Conservation (phyloP, 2,888 invertebrate species). For the Cataglyphis albicans region DNA sequence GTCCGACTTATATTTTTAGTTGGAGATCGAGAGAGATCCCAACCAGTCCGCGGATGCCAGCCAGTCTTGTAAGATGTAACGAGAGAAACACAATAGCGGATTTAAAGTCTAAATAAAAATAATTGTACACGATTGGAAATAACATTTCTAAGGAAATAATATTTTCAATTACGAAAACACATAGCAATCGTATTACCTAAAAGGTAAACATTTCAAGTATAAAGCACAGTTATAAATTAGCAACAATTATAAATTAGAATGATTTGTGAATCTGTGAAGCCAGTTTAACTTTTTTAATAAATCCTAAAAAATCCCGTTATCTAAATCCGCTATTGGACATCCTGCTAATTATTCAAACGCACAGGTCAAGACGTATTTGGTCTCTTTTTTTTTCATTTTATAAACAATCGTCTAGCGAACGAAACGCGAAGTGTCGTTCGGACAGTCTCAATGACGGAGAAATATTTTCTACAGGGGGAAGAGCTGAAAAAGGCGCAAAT, state of each 20-base stretch:
- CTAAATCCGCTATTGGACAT: conserved; percentile 22
- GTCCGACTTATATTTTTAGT: conserved; percentile 12
- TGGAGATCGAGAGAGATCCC: not conserved
- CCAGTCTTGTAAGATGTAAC: not conserved
- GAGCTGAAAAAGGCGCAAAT: conserved; percentile 33
- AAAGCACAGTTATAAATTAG: not conserved
- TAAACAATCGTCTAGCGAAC: conserved; percentile 24
- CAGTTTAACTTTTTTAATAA: not conserved
- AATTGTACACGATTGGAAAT: not conserved
- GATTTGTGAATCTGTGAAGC: not conserved
- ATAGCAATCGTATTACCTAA: not conserved
- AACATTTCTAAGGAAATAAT: not conserved
- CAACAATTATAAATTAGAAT: not conserved
- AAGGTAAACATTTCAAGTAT: not conserved
- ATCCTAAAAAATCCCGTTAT: conserved; percentile 3
- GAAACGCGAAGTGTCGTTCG: conserved; percentile 37
- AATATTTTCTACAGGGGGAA: conserved; percentile 60
- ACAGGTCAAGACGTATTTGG: conserved; percentile 54
- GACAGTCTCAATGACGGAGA: conserved; percentile 44
- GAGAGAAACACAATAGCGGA: conserved; percentile 25
- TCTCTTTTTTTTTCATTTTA: conserved; percentile 35
- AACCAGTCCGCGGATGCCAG: conserved; percentile 5
- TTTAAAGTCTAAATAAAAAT: conserved; percentile 19
- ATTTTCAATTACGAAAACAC: conserved; percentile 5
- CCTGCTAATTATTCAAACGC: conserved; percentile 58